Evolutionary conservation across 2,888 invertebrate species (phyloP).

Genomic region (Pseudococcus longispinus): DNA sequence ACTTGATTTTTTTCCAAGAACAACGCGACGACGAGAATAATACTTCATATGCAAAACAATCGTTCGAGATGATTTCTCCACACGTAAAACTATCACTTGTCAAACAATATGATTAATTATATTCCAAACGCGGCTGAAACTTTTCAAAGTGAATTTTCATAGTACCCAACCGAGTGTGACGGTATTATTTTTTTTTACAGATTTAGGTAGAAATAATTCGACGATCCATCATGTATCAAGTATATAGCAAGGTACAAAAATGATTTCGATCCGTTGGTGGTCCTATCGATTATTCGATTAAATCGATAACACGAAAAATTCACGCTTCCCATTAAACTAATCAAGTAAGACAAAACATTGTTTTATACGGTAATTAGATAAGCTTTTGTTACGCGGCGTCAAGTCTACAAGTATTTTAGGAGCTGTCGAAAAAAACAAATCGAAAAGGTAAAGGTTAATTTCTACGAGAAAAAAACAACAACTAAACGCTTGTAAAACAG

Average conservation of each 20-base stretch:
- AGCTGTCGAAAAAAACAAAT: slow-evolving; percentile 19
- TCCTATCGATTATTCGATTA: not conserved
- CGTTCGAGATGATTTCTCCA: not conserved
- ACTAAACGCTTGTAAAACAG: slow-evolving; percentile 25
- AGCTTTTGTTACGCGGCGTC: slow-evolving; percentile 32
- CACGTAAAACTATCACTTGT: not conserved
- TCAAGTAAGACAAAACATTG: not conserved
- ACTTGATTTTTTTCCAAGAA: not conserved
- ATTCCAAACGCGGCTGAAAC: not conserved
- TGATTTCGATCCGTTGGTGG: slow-evolving; percentile 14
- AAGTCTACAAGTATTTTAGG: slow-evolving; percentile 20
- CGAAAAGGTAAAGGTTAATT: slow-evolving; percentile 40
- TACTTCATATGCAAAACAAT: slow-evolving; percentile 11
- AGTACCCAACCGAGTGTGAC: not conserved
- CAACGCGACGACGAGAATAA: not conserved
- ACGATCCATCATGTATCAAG: not conserved
- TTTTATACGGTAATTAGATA: slow-evolving; percentile 13
- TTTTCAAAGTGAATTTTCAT: not conserved
- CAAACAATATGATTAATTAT: slow-evolving; percentile 38
- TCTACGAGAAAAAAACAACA: not conserved
- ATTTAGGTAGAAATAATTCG: slow-evolving; percentile 17
- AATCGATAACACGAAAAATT: slow-evolving; percentile 37
- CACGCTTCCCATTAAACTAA: slow-evolving; percentile 33
- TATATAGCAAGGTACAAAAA: not conserved
- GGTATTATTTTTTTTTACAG: not conserved